phyloP scores from a whole-genome alignment of 1,140 invertebrate genomes.

The Bursaphelenchus mucronatus region DNA sequence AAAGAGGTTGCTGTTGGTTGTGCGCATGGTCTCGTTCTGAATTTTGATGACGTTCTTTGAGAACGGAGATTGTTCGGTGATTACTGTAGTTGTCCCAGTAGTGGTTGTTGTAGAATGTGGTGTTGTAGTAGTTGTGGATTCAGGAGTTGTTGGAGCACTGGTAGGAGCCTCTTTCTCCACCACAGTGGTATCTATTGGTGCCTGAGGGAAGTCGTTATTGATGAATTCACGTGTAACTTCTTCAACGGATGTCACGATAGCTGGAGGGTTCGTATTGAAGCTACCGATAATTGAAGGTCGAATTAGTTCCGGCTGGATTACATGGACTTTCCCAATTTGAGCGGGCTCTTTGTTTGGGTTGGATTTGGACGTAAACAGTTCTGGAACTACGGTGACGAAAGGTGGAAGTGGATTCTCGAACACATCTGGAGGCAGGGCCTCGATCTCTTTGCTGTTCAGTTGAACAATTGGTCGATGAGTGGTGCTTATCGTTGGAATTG shows the following conservation, averaged over 20 bases:
- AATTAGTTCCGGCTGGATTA: neutral
- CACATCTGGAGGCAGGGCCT: conserved; percentile 52
- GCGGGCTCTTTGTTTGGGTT: conserved; percentile 7
- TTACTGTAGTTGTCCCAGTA: neutral
- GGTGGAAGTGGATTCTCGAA: conserved; percentile 52
- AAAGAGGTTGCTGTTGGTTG: conserved; percentile 20
- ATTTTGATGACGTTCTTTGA: conserved; percentile 17
- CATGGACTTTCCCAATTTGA: conserved; percentile 2
- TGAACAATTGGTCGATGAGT: conserved; percentile 31
- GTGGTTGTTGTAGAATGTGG: conserved; percentile 12
- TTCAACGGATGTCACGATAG: neutral
- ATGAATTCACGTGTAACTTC: conserved; percentile 22
- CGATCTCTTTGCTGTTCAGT: conserved; percentile 43
- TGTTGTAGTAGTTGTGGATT: conserved; percentile 15
- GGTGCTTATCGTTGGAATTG: conserved; percentile 15
- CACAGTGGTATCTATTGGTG: neutral
- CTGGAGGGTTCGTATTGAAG: conserved; percentile 13
- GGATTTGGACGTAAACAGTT: conserved; percentile 15
- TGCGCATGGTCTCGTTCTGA: conserved; percentile 1
- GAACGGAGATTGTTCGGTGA: neutral
- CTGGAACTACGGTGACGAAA: conserved; percentile 42
- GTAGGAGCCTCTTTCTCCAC: conserved; percentile 2
- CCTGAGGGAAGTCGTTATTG: conserved; percentile 29
- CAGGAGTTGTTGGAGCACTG: conserved; percentile 8
- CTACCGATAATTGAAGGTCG: neutral